Conservation (phyloP, 2,113 vertebrate species). For the Myiagra hebetior region DNA sequence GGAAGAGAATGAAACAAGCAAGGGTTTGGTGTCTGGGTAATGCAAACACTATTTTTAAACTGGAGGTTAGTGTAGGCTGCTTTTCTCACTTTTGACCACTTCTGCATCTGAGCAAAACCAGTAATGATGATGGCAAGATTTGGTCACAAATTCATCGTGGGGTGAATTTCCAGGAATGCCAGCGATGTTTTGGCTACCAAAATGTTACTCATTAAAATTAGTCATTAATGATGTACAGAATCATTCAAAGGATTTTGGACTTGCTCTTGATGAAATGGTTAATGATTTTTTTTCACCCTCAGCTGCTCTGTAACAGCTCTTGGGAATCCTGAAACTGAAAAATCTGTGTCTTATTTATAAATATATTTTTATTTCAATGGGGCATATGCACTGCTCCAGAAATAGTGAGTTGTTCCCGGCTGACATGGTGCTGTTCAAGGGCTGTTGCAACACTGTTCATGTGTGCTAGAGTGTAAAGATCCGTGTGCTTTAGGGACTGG, state of each 20-base stretch:
- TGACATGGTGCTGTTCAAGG: neutral
- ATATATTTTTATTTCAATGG: neutral
- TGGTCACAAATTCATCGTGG: neutral
- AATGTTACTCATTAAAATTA: neutral
- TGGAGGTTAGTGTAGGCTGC: neutral
- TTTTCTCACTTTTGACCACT: neutral
- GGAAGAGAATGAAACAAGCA: neutral
- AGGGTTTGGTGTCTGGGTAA: neutral
- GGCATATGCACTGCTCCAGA: neutral
- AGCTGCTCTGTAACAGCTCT: neutral
- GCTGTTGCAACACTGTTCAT: neutral
- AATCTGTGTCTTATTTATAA: neutral
- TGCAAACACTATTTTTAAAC: neutral
- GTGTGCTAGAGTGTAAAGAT: neutral
- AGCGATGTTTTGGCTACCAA: neutral
- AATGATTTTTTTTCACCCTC: neutral
- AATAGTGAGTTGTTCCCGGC: neutral
- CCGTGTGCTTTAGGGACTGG: neutral
- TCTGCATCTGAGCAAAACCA: neutral
- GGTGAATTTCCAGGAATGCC: neutral
- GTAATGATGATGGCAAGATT: neutral
- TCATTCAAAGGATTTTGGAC: neutral
- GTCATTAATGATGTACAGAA: neutral
- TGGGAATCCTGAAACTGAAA: neutral
- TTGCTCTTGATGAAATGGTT: neutral